Evolutionary conservation across 1,140 invertebrate genomes (phyloP).

Genomic region (Drosophila lacertosa): DNA sequence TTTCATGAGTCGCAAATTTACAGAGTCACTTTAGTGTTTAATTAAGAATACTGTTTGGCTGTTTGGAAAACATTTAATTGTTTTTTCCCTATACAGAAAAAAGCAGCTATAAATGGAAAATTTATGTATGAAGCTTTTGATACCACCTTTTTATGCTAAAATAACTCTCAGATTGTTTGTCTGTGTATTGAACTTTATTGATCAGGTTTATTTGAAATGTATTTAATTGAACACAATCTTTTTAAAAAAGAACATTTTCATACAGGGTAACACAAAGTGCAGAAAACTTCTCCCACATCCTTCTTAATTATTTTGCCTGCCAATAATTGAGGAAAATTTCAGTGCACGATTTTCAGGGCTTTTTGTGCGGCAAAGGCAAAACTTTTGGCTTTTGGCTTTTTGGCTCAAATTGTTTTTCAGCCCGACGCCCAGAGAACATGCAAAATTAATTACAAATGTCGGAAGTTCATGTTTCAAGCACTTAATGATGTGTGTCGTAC

Average conservation of each 20-base stretch:
- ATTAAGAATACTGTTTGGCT: conserved; percentile 40
- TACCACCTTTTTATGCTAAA: too few relatives aligned
- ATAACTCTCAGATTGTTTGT: too few relatives aligned
- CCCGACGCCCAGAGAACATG: conserved; percentile 25
- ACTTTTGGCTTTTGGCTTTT: conserved; percentile 22
- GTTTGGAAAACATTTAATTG: conserved; percentile 13
- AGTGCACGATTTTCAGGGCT: conserved; percentile 20
- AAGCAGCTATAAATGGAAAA: neutral
- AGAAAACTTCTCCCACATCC: neutral
- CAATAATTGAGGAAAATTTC: conserved; percentile 49
- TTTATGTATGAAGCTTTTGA: too few relatives aligned
- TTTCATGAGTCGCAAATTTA: conserved; percentile 41
- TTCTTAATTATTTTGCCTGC: conserved; percentile 24
- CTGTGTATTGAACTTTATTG: too few relatives aligned
- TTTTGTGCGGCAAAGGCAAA: conserved; percentile 5
- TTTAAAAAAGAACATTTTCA: too few relatives aligned
- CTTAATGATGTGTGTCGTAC: conserved; percentile 47
- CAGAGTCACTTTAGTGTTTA: conserved; percentile 50
- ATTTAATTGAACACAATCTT: too few relatives aligned
- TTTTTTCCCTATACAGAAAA: neutral
- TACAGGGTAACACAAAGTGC: neutral
- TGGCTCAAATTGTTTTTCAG: conserved; percentile 33
- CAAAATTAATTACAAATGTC: conserved; percentile 66
- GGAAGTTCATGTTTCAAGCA: conserved; percentile 27
- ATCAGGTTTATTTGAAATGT: neutral